Conservation (phyloP, 2,888 invertebrate species). For the Choreutis nemorana region DNA sequence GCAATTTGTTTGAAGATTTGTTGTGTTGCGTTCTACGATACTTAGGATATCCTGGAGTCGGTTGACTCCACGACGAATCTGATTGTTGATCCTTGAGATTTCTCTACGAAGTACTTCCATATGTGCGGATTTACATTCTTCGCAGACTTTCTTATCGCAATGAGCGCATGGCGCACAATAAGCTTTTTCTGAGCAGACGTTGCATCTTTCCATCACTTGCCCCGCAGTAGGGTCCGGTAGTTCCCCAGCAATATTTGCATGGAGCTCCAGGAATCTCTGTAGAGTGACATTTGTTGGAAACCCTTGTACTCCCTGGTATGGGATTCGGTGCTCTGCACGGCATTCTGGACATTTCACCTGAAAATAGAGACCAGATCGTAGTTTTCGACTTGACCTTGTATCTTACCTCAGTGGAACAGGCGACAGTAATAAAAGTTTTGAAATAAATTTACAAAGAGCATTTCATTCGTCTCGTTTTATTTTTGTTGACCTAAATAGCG, state of each 20-base stretch:
- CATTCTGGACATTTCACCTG: constrained; percentile 98
- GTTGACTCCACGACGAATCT: constrained; percentile 88
- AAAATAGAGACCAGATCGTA: constrained; percentile 8
- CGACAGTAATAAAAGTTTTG: too few relatives aligned
- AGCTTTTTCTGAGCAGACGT: constrained; percentile 92
- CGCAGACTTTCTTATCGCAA: constrained; percentile 97
- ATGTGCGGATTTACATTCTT: constrained; percentile 95
- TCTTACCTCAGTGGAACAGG: too few relatives aligned
- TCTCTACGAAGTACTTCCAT: constrained; percentile 94
- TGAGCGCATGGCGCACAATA: constrained; percentile 90
- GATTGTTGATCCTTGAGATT: constrained; percentile 87
- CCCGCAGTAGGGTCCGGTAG: constrained; percentile 90
- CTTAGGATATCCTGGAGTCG: constrained; percentile 86
- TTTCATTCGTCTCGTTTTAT: too few relatives aligned
- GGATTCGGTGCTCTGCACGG: constrained; percentile 94
- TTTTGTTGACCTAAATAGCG: too few relatives aligned
- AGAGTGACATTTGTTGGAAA: constrained; percentile 97
- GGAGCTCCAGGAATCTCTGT: constrained; percentile 92
- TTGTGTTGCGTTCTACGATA: constrained; percentile 87
- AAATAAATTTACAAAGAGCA: too few relatives aligned
- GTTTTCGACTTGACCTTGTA: not conserved
- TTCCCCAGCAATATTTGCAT: constrained; percentile 91
- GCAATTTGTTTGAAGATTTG: constrained; percentile 88
- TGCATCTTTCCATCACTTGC: constrained; percentile 92
- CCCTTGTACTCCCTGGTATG: constrained; percentile 92